Percentiles rank a stretch among this genome's conserved stretches.
Evolutionary conservation across 2,888 invertebrate genomes (phyloP).

Genomic region (Capitulum mitella): DNA sequence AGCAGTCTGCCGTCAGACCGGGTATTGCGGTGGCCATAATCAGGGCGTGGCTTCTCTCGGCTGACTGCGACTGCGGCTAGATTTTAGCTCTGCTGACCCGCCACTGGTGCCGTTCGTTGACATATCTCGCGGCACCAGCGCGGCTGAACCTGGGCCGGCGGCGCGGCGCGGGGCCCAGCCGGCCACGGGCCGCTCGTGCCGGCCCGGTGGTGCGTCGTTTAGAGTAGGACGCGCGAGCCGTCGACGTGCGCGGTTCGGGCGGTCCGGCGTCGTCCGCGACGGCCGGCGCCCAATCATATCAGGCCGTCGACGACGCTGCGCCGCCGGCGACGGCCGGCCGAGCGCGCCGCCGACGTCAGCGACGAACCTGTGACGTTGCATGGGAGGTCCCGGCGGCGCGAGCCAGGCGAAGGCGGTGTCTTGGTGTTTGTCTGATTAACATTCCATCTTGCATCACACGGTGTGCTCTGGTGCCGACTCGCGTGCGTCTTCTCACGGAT

Average conservation of each 20-base stretch:
- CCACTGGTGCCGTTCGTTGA: background rate
- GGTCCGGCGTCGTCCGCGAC: too few species aligned
- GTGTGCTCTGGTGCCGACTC: slow-evolving; percentile 6
- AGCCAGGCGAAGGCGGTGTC: background rate
- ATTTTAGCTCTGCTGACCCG: background rate
- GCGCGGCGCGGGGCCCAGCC: too few species aligned
- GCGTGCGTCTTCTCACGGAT: background rate
- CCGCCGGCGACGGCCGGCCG: too few species aligned
- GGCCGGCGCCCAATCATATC: background rate
- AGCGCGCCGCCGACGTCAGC: background rate
- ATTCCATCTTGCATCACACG: slow-evolving; percentile 18
- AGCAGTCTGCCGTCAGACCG: background rate
- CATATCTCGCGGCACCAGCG: background rate
- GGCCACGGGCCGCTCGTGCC: background rate
- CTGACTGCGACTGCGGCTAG: background rate
- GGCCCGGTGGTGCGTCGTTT: background rate
- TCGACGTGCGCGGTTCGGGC: too few species aligned
- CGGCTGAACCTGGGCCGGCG: background rate
- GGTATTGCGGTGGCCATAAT: background rate
- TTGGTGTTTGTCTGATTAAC: slow-evolving; percentile 10
- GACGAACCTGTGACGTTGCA: background rate
- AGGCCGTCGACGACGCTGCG: background rate
- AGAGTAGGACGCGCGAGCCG: background rate
- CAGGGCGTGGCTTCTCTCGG: background rate
- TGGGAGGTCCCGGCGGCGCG: background rate